These are phyloP conservation scores for Octopus sinensis DNA, from an alignment of 1,140 invertebrate species.

Conservation along the genomic window DNA sequence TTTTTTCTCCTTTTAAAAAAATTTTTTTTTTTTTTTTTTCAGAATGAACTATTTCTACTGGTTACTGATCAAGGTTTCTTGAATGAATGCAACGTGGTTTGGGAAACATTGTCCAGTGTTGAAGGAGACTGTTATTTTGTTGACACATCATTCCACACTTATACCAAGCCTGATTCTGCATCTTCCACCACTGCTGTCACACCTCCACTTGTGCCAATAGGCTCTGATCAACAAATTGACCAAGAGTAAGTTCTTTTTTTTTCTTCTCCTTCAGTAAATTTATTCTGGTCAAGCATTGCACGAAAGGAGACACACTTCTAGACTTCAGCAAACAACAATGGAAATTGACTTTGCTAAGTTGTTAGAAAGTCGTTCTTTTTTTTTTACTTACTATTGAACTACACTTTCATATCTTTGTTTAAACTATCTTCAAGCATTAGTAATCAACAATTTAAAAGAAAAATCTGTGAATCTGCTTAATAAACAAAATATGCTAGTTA, in stretches of 20 bases:
- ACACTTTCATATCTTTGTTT: no score
- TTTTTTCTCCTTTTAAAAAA: not conserved
- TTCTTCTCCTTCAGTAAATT: no score
- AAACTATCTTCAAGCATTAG: no score
- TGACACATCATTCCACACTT: slow-evolving; percentile 59
- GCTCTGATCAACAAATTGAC: slow-evolving; percentile 60
- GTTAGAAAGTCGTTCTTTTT: no score
- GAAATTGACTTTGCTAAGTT: no score
- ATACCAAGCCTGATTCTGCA: slow-evolving; percentile 47
- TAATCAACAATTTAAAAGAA: no score
- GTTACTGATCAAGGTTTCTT: slow-evolving; percentile 68
- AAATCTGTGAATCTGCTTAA: not conserved
- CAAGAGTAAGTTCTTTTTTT: slow-evolving; percentile 58
- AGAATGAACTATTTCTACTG: slow-evolving; percentile 64
- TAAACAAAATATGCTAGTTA: not conserved
- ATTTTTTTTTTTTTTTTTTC: slow-evolving; percentile 29
- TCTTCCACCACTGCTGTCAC: slow-evolving; percentile 31
- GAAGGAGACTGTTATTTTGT: slow-evolving; percentile 65
- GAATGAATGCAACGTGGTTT: slow-evolving; percentile 62
- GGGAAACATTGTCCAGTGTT: slow-evolving; percentile 66
- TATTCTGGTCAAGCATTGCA: no score
- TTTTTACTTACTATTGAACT: no score
- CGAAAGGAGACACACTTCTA: no score
- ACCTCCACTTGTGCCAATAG: slow-evolving; percentile 33
- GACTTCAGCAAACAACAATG: no score